These are phyloP conservation scores for Sisyra nigra DNA, from an alignment of 2,888 invertebrate species.

Conservation along the genomic window DNA sequence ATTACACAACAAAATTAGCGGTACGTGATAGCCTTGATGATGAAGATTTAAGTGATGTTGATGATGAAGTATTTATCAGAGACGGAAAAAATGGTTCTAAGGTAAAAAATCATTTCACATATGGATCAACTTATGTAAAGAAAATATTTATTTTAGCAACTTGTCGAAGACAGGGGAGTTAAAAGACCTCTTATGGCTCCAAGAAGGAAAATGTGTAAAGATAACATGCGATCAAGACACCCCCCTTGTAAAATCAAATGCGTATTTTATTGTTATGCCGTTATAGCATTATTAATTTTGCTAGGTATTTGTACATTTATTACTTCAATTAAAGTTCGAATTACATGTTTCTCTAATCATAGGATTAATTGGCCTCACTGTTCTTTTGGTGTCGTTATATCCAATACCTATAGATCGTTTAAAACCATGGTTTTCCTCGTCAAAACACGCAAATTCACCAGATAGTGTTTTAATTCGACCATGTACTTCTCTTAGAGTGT, in stretches of 20 bases:
- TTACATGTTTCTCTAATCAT: slow-evolving; percentile 16
- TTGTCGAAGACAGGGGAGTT: slow-evolving; percentile 48
- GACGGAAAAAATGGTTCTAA: slow-evolving; percentile 50
- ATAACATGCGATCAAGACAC: slow-evolving; percentile 31
- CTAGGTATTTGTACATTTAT: slow-evolving; percentile 27
- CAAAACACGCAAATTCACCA: slow-evolving; percentile 13
- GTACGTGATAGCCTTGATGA: slow-evolving; percentile 54
- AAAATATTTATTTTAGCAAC: slow-evolving; percentile 22
- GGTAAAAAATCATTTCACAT: slow-evolving; percentile 18
- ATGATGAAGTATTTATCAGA: slow-evolving; percentile 61
- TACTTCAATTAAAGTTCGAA: background rate
- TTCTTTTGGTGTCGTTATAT: slow-evolving; percentile 45
- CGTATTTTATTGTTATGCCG: slow-evolving; percentile 47
- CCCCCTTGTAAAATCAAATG: slow-evolving; percentile 39
- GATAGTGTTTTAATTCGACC: slow-evolving; percentile 29
- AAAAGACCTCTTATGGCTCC: slow-evolving; percentile 62
- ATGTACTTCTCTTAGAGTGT: slow-evolving; percentile 39
- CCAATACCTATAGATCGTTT: slow-evolving; percentile 44
- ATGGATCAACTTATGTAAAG: background rate
- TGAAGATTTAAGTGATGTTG: slow-evolving; percentile 56
- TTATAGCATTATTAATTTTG: slow-evolving; percentile 40
- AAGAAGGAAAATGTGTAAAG: slow-evolving; percentile 36
- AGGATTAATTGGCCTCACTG: slow-evolving; percentile 44
- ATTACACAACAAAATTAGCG: slow-evolving; percentile 19
- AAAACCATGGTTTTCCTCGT: slow-evolving; percentile 36